Conservation (phyloP, 2,888 invertebrate species). For the Hydraecia micacea region DNA sequence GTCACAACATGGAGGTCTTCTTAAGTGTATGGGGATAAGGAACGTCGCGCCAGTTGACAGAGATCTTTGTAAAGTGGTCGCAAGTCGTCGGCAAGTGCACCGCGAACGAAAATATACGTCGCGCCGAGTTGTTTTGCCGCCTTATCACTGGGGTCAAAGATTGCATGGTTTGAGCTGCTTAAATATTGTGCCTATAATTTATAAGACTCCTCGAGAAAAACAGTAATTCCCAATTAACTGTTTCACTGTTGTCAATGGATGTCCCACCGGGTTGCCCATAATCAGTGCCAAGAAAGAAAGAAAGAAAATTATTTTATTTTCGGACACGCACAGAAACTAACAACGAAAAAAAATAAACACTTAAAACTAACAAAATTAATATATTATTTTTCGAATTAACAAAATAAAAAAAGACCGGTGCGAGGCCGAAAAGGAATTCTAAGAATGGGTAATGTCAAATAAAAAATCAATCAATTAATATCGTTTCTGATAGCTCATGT, state of each 20-base stretch:
- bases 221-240: too few relatives aligned
- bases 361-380: neutral
- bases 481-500: neutral
- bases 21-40: constrained; percentile 70
- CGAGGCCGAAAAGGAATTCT: neutral
- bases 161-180: constrained; percentile 42
- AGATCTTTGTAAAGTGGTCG: constrained; percentile 79
- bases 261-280: neutral
- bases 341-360: neutral
- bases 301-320: neutral
- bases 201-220: constrained; percentile 41
- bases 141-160: constrained; percentile 88
- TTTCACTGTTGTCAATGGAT: neutral
- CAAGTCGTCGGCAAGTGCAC: constrained; percentile 89
- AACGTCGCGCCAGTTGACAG: constrained; percentile 74
- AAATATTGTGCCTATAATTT: constrained; percentile 57
- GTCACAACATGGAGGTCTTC: constrained; percentile 71
- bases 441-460: neutral
- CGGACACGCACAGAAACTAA: neutral
- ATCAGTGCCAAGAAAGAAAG: neutral
- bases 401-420: neutral
- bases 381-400: neutral
- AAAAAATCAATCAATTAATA: neutral
- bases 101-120: constrained; percentile 90
- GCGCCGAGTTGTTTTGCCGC: constrained; percentile 89